Evolutionary conservation across 2,113 vertebrate genomes (phyloP).

Genomic region (Oostethus manadensis): DNA sequence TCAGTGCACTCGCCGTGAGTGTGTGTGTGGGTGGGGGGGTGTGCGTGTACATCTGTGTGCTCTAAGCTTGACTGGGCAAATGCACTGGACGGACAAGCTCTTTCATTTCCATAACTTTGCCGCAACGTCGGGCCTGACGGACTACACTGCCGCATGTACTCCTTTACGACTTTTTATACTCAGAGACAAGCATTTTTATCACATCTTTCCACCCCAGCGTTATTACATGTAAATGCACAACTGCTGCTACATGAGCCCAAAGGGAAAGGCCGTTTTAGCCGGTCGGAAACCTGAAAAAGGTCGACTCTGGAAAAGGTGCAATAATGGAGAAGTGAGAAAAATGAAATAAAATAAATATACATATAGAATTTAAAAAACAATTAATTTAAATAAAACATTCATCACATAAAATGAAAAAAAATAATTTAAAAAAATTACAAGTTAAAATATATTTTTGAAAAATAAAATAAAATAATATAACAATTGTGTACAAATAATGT

Average conservation of each 20-base stretch:
- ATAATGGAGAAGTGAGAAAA: background rate
- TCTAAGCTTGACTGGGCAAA: constrained; percentile 52
- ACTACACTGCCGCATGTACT: constrained; percentile 11
- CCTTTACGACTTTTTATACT: background rate
- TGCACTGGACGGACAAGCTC: constrained; percentile 28
- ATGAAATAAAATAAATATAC: background rate
- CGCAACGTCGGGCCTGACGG: background rate
- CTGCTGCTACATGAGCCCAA: background rate
- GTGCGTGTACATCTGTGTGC: constrained; percentile 18
- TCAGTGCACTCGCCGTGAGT: constrained; percentile 34
- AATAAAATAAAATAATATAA: too few species aligned
- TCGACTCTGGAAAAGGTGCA: background rate
- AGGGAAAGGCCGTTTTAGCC: background rate
- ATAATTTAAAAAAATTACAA: background rate
- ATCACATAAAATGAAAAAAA: background rate
- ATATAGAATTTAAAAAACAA: too few species aligned
- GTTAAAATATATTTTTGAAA: background rate
- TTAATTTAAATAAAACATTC: background rate
- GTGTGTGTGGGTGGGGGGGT: constrained; percentile 26
- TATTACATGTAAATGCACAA: background rate
- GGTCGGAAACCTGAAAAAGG: background rate
- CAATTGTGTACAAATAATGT: too few species aligned
- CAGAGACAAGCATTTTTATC: background rate
- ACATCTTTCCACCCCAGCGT: background rate
- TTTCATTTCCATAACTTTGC: constrained; percentile 19